Conservation (phyloP, 1,140 invertebrate genomes). For the Aphis gossypii region DNA sequence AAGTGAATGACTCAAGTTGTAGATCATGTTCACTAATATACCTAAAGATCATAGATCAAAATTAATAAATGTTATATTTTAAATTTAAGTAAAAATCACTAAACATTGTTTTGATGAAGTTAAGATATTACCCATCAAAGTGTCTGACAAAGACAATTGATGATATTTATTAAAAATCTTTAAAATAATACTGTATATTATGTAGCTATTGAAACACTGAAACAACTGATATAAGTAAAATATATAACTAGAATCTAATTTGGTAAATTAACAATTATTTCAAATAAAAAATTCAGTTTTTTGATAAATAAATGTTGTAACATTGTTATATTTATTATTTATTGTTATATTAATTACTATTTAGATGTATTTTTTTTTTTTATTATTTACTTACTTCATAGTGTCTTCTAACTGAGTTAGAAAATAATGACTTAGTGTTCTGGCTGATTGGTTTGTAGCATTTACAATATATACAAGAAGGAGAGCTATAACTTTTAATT, state of each 20-base stretch:
- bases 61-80: background rate
- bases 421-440: conserved; percentile 71
- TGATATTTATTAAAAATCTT: too few species aligned
- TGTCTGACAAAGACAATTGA: too few species aligned
- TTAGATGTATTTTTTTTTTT: background rate
- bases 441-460: conserved; percentile 69
- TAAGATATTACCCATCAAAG: too few species aligned
- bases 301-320: too few species aligned
- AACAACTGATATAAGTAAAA: too few species aligned
- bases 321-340: too few species aligned
- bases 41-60: conserved; percentile 61
- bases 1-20: conserved; percentile 79
- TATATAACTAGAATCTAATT: too few species aligned
- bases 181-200: too few species aligned
- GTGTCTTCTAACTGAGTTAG: conserved; percentile 70
- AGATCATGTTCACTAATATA: conserved; percentile 66
- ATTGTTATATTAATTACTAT: background rate
- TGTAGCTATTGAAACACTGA: too few species aligned
- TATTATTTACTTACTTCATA: conserved; percentile 65
- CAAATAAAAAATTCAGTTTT: background rate
- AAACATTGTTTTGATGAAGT: too few species aligned
- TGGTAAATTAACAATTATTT: too few species aligned
- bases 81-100: background rate
- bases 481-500: conserved; percentile 82
- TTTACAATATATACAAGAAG: conserved; percentile 80